Base-by-base conservation (phyloP, 2,113 vertebrate species). In the Brienomyrus brachyistius region DNA sequence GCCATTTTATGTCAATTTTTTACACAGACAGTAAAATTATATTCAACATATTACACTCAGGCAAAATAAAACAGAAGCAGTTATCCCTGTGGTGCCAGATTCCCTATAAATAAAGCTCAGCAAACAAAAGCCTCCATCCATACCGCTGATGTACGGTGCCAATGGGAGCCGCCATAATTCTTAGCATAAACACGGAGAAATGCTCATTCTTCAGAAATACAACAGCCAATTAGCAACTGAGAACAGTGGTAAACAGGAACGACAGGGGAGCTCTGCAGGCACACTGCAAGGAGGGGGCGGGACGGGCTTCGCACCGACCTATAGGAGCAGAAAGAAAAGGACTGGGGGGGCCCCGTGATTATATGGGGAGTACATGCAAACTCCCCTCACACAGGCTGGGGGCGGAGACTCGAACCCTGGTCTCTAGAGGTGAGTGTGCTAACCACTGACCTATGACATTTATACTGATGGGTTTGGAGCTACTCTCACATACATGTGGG, bases 181-280 rank as follows among this genome's bases (percentile, higher is more conserved):
- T 43, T 35, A 43, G 74, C 35, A 80, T 80, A 80, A 80, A 43
- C 35, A 80, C 74, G 40, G 35, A 80, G 74, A 80, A 77, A 77
- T 77, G 70, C 35, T 77, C 70, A 35, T 77, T 77, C 70, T 77
- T 40, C 31, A 35, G 70, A 77, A 80, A 80, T 43, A 43, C 74
- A 43, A 80, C 74, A 80, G 74, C 74, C 74, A 80, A 80, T 80
- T 80, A 80, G 74, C 74, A 80, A 80, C 43, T 43, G 74, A 80
- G 74, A 80, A 13, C 35, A 5, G 74, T 6, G 35, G 74, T 80
- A 80, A 35, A 43, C 1, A 27, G 74, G 74, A 80, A 19, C 35
- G 17, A 80, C 17, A 19, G 35, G 74, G 74, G 35, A 80, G 15
- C 31, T 80, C 74, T 43, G n/a, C 17, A 0, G 35, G 66, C 66